Evolutionary conservation across 2,888 invertebrate genomes (phyloP), one percentile per base, ranked within the genome.

Genomic region (Zygogramma bicolorata): DNA sequence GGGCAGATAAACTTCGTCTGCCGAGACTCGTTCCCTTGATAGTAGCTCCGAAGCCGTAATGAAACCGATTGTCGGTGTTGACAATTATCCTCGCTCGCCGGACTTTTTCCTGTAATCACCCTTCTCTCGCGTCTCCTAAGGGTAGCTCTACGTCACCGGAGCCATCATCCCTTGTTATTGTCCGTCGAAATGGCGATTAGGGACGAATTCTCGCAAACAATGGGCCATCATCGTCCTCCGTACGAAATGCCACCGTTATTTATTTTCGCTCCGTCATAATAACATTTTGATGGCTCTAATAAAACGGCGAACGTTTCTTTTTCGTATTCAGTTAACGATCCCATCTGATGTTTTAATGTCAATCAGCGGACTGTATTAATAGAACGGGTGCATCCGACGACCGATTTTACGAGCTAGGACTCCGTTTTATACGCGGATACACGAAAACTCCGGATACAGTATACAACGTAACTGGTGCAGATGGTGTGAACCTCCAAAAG

Each of bases 311-410:
- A 53, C 25, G 53, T 53, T 53, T 53, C 27, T 53, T 27, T 27
- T 53, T 27, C 53, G 27, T 22, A 53, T 53, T 53, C 2, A 27
- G 53, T 53, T 53, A 53, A 53, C 25, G 27, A 53, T 53, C 53
- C 53, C 53, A 53, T 53, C 53, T 53, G 25, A n/a, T 53, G 53
- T 27, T 53, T 53, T 53, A 53, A 53, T 53, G 53, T 53, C 53
- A 53, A 53, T 53, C 53, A 27, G 27, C 53, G n/a, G n/a, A 25
- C 53, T 25, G n/a, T 53, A 53, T 53, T 53, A 27, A 7, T 53
- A 53, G 53, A n/a, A 53, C 10, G n/a, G 27, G 25, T 53, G 53
- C 53, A 27, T 53, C 13, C 13, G 53, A 53, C 13, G 53, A 53
- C 2, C 10, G 13, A 22, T 53, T 53, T 53, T 53, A 53, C 25